Evolutionary conservation across 2,797 vertebrate genomes (phyloP).

Genomic region (Argya squamiceps): DNA sequence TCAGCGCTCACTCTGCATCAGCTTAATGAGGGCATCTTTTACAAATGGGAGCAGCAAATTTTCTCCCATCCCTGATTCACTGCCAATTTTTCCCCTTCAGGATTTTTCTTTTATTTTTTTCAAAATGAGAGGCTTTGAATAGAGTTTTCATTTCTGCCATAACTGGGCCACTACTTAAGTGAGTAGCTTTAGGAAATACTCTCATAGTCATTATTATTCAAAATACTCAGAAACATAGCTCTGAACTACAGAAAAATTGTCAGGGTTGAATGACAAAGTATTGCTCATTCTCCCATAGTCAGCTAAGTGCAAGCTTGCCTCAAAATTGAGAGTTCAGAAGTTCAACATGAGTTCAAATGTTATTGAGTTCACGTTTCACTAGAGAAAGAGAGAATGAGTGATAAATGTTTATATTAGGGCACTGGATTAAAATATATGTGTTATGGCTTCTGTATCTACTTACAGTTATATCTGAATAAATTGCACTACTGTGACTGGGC

Average conservation of each 20-base stretch:
- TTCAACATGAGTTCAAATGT: background rate
- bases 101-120: background rate
- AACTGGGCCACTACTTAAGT: background rate
- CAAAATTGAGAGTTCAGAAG: background rate
- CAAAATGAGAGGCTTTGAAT: background rate
- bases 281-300: background rate
- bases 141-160: background rate
- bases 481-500: background rate
- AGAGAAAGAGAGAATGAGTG: background rate
- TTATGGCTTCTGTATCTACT: background rate
- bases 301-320: background rate
- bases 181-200: background rate
- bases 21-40: background rate
- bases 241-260: background rate
- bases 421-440: background rate
- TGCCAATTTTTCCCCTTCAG: background rate
- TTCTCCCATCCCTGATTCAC: background rate
- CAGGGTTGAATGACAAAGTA: background rate
- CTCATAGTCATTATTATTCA: background rate
- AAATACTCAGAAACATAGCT: background rate
- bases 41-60: background rate
- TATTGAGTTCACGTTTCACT: background rate
- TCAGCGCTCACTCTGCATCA: background rate
- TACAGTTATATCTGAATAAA: background rate
- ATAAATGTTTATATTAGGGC: background rate